Conservation (phyloP, 2,888 invertebrate genomes). For the Palloptera scutellata region DNA sequence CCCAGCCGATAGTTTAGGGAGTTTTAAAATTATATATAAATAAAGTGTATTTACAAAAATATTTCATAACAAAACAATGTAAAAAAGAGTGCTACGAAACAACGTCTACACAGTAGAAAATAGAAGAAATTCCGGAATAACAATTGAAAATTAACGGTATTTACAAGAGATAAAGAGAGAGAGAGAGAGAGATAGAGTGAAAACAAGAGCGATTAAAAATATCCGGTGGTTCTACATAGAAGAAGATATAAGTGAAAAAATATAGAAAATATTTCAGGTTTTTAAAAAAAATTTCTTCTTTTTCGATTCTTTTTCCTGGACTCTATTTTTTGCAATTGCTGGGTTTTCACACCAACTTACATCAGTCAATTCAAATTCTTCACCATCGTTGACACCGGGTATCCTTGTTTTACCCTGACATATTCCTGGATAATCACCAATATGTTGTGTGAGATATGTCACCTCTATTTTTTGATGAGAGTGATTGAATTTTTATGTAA, state of each 20-base stretch:
- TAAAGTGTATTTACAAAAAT: conserved; percentile 38
- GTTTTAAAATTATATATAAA: conserved; percentile 20
- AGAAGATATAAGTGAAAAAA: neutral
- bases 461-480: conserved; percentile 69
- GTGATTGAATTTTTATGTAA: too few species aligned
- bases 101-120: conserved; percentile 38
- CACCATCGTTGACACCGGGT: conserved; percentile 92
- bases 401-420: conserved; percentile 95
- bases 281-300: neutral
- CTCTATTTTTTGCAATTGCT: conserved; percentile 11
- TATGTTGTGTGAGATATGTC: conserved; percentile 83
- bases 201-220: conserved; percentile 33
- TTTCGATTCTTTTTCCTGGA: neutral
- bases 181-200: conserved; percentile 35
- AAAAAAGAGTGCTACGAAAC: conserved; percentile 16
- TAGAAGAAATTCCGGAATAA: conserved; percentile 63
- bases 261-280: neutral
- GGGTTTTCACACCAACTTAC: conserved; percentile 72
- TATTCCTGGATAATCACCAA: conserved; percentile 88
- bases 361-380: conserved; percentile 86
- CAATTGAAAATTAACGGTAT: conserved; percentile 59
- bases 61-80: conserved; percentile 21
- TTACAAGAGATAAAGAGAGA: conserved; percentile 47
- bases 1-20: conserved; percentile 49
- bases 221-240: conserved; percentile 33